These are phyloP conservation scores for Engraulis encrasicolus DNA, from an alignment of 2,113 vertebrate genomes.

Conservation along the genomic window DNA sequence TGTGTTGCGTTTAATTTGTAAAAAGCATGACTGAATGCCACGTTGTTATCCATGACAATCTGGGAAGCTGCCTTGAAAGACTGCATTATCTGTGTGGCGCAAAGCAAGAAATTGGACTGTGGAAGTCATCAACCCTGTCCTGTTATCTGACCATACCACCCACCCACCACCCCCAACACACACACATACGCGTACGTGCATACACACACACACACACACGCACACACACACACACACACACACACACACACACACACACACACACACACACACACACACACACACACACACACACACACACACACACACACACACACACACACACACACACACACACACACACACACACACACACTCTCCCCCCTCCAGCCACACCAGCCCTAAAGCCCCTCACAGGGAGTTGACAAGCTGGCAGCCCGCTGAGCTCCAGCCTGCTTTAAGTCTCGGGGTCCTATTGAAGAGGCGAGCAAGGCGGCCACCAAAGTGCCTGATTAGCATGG, in stretches of 20 bases:
- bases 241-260: no score
- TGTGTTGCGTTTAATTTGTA: slow-evolving; percentile 72
- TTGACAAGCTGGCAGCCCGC: slow-evolving; percentile 50
- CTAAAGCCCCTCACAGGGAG: slow-evolving; percentile 40
- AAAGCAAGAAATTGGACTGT: slow-evolving; percentile 53
- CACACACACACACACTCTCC: background rate
- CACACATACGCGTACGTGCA: no score
- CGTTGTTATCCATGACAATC: slow-evolving; percentile 73
- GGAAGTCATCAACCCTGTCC: slow-evolving; percentile 53
- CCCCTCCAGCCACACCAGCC: background rate
- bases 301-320: background rate
- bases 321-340: background rate
- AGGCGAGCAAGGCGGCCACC: slow-evolving; percentile 44
- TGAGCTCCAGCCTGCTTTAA: slow-evolving; percentile 50
- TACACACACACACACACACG: no score
- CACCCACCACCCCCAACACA: no score
- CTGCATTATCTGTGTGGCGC: slow-evolving; percentile 63
- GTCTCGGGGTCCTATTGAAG: slow-evolving; percentile 47
- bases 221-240: background rate
- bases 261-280: background rate
- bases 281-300: background rate
- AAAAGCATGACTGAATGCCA: slow-evolving; percentile 65
- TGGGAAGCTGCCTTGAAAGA: slow-evolving; percentile 63
- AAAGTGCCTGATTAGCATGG: slow-evolving; percentile 53
- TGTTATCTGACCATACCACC: slow-evolving; percentile 48